phyloP scores from a whole-genome alignment of 2,888 invertebrate species.

The Linnaemya tessellans region DNA sequence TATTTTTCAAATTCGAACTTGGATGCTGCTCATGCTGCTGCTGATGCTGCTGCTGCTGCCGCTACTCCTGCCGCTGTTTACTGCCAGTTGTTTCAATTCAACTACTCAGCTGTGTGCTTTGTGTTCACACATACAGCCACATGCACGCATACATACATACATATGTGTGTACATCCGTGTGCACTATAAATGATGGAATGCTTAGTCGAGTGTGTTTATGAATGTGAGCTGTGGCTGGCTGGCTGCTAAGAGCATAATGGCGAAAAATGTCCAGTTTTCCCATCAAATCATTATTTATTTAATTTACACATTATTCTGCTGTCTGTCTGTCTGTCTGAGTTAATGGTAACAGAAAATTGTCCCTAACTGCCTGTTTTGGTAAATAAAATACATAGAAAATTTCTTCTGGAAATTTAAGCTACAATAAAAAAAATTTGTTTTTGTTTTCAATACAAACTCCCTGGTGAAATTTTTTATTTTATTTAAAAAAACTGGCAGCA shows the following conservation, averaged over 20 bases:
- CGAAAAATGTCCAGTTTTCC: constrained; percentile 29
- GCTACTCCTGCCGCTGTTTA: constrained; percentile 70
- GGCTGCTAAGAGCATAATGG: constrained; percentile 35
- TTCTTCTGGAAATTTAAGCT: too few relatives aligned
- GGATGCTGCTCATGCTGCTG: constrained; percentile 71
- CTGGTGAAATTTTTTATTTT: too few relatives aligned
- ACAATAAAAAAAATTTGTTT: too few relatives aligned
- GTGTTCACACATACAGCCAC: constrained; percentile 6
- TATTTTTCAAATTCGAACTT: constrained; percentile 61
- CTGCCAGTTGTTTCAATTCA: constrained; percentile 62
- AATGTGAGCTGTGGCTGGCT: not conserved
- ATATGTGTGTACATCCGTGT: too few relatives aligned
- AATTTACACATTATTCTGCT: constrained; percentile 10
- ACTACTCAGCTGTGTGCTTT: constrained; percentile 68
- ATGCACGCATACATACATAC: not conserved
- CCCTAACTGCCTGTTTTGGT: too few relatives aligned
- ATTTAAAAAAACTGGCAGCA: not conserved
- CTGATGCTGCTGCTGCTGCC: constrained; percentile 70
- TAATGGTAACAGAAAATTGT: too few relatives aligned
- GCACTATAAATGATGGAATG: not conserved
- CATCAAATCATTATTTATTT: constrained; percentile 14
- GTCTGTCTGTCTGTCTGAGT: too few relatives aligned
- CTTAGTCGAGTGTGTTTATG: not conserved
- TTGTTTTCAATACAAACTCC: not conserved
- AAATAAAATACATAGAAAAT: too few relatives aligned